Evolutionary conservation across 2,888 invertebrate genomes (phyloP), one percentile per base, ranked within the genome.

Genomic region (Pachydiplax longipennis): DNA sequence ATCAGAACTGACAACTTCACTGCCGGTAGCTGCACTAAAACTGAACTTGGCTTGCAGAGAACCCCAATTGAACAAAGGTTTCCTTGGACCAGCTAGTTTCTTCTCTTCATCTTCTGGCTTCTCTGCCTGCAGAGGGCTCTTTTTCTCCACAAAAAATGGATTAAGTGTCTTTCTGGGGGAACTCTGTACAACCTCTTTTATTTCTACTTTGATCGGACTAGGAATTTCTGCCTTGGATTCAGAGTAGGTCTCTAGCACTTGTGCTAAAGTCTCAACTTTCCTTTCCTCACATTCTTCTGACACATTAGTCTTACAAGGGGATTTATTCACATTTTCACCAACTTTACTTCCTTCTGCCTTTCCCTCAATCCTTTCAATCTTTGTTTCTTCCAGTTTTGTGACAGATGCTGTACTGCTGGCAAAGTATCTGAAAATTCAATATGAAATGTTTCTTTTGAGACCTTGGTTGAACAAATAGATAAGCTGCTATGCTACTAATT

Each of bases 1-100:
- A 37, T 65, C 61, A 37, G 25, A 31, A 73, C 5, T 25, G 73
- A 12, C 18, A 25, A 35, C 37, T 22, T 37, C 48, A 65, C 65
- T 40, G 6, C 53, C n/a, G 31, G 37, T 65, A 13, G 73, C 13
- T 25, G 90, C 31, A 58, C 37, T 1, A 53, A 25, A 91, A 15
- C 87, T 31, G 81, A 91, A 91, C 80, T 90, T 90, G 44, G 91
- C 90, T 18, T 90, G 80, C 6, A 90, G 90, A 15, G 90, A 90
- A 80, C 80, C 61, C 90, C 91, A 91, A 48, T 91, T 91, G 81
- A 91, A 91, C 4, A 87, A 15, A 8, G 61, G 61, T 22, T 87
- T 87, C 6, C 87, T 31, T n/a, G 87, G 87, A 61, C 61, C 87
- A 12, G 87, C 73, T n/a, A 87, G 61, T 58, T 61, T 87, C 61